Evolutionary conservation across 1,140 invertebrate genomes (phyloP).

Genomic region (Littorina saxatilis): DNA sequence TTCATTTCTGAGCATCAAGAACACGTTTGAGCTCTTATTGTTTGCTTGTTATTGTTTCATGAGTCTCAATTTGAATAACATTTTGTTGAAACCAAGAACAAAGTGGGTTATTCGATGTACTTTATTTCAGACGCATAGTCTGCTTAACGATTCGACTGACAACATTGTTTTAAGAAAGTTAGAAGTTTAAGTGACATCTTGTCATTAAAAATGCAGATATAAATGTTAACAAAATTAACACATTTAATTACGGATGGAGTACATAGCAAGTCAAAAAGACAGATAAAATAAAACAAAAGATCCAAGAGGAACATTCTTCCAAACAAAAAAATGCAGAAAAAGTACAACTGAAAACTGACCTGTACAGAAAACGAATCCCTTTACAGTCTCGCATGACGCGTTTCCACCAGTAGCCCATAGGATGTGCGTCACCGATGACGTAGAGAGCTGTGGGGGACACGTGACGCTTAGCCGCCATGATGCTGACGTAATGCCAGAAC

Average conservation of each 20-base stretch:
- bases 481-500: slow-evolving; percentile 48
- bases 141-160: too few relatives aligned
- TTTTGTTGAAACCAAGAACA: neutral
- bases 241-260: neutral
- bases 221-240: too few relatives aligned
- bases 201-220: neutral
- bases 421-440: slow-evolving; percentile 48
- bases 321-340: neutral
- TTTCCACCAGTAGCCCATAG: slow-evolving; percentile 43
- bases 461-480: slow-evolving; percentile 41
- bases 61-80: neutral
- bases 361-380: slow-evolving; percentile 34
- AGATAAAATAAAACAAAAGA: neutral
- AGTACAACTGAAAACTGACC: neutral
- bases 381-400: slow-evolving; percentile 38
- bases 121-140: too few relatives aligned
- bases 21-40: too few relatives aligned
- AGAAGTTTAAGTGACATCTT: neutral
- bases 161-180: neutral
- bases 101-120: too few relatives aligned
- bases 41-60: too few relatives aligned
- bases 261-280: too few relatives aligned
- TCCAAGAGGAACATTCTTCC: neutral
- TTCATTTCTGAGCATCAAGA: too few relatives aligned
- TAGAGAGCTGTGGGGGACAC: slow-evolving; percentile 44